Base-by-base conservation (phyloP, 2,797 vertebrate species). In the Sparus aurata region DNA sequence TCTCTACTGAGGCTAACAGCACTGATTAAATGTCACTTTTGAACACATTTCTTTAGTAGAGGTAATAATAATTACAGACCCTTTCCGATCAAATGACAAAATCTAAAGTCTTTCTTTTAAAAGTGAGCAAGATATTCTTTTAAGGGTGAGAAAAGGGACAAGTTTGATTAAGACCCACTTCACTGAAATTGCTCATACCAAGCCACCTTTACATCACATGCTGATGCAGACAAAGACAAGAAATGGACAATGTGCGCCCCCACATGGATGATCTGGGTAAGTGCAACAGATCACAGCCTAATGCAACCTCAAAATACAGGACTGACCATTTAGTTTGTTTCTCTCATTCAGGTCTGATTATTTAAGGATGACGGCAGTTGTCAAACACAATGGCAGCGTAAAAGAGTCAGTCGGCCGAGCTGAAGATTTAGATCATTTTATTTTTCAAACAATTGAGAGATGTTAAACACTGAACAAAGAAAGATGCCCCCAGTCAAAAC, bases 401-500 rank as follows among this genome's bases (percentile, higher is more conserved):
- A 85, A 82, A 79, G 66, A 85, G 67, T 64, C 76, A 83, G 65
- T 69, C 4, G 41, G 83, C 69, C 18, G 72, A 85, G 68, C 75
- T 77, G 77, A 91, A 87, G 83, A 87, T 94, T 95, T 93, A 90
- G 90, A 94, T 94, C 77, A 89, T 92, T 94, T 96, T 94, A 94
- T 94, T 95, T 95, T 94, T 92, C 91, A 92, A 95, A 95, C 94
- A 95, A 93, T 92, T 84, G 91, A 95, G 90, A 93, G 92, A 94
- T 94, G 93, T 93, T 95, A 94, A 95, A 96, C 93, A 95, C 93
- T 93, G 92, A 95, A 95, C 91, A 95, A 93, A 94, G 87, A 90
- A 92, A 89, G 89, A 91, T 83, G 87, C 85, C 90, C 34, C 93
- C 85, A 90, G 83, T 89, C 90, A 92, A 90, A 92, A 85, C 90